Evolutionary conservation across 2,113 vertebrate genomes (phyloP).

Genomic region (Regulus satrapa): DNA sequence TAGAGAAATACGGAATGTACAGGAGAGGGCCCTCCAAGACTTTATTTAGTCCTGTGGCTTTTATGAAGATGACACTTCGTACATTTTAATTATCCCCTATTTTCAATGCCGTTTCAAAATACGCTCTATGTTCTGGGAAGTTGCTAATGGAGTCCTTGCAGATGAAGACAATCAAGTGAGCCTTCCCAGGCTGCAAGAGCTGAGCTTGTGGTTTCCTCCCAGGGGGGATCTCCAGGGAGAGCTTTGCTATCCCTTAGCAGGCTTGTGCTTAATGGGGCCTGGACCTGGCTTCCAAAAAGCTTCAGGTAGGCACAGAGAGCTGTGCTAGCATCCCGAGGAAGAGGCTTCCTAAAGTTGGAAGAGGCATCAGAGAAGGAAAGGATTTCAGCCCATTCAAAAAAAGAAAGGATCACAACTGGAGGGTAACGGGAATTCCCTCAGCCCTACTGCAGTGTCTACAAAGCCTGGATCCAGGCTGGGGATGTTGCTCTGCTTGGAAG

Average conservation of each 20-base stretch:
- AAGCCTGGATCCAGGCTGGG: background rate
- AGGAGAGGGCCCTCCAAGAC: constrained; percentile 73
- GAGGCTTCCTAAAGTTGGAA: background rate
- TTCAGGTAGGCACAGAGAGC: background rate
- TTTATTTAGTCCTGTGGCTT: constrained; percentile 59
- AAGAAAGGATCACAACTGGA: background rate
- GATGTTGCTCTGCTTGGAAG: background rate
- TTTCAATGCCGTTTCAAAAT: background rate
- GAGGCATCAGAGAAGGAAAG: background rate
- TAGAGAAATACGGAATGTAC: constrained; percentile 46
- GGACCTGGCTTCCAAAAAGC: background rate
- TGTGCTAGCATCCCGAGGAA: background rate
- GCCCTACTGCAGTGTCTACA: rapidly evolving
- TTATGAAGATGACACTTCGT: constrained; percentile 62
- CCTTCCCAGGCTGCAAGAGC: background rate
- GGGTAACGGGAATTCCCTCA: background rate
- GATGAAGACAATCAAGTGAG: background rate
- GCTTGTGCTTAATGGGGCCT: background rate
- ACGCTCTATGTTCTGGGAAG: background rate
- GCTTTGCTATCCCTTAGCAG: background rate
- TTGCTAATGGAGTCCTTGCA: constrained; percentile 36
- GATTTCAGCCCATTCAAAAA: background rate
- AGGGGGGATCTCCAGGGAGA: background rate
- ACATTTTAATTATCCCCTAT: constrained; percentile 43
- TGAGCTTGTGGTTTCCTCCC: background rate